phyloP scores from a whole-genome alignment of 2,113 vertebrate genomes.

The Natator depressus region DNA sequence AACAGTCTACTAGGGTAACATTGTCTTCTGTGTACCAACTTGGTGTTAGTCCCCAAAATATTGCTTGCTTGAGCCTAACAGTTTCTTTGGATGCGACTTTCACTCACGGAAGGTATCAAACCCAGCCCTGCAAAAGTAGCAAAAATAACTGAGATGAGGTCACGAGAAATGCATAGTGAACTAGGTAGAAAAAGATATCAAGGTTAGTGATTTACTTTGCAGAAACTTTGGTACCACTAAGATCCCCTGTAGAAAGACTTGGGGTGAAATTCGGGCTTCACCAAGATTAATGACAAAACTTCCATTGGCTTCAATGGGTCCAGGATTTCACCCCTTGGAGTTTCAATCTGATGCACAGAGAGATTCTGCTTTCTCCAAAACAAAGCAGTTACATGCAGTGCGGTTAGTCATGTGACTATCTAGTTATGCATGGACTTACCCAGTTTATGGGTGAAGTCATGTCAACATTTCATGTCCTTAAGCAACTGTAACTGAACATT shows the following conservation, averaged over 20 bases:
- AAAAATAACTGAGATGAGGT: neutral
- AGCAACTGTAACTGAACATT: neutral
- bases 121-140: neutral
- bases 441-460: neutral
- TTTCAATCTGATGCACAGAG: neutral
- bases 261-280: neutral
- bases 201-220: neutral
- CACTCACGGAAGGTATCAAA: neutral
- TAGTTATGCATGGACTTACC: neutral
- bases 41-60: constrained; percentile 24
- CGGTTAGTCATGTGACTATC: neutral
- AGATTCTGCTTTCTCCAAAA: too few species aligned
- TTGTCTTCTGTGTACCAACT: constrained; percentile 35
- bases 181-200: neutral
- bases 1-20: constrained; percentile 47
- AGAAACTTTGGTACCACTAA: neutral
- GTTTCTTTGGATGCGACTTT: neutral
- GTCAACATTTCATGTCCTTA: neutral
- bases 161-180: neutral
- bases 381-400: neutral
- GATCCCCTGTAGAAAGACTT: neutral
- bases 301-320: neutral
- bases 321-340: neutral
- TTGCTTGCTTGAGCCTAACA: constrained; percentile 26
- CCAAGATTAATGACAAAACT: neutral